Percentiles rank a stretch among this genome's conserved stretches.
Evolutionary conservation across 2,888 invertebrate species (phyloP).

Genomic region (Thysanoteuthis rhombus): DNA sequence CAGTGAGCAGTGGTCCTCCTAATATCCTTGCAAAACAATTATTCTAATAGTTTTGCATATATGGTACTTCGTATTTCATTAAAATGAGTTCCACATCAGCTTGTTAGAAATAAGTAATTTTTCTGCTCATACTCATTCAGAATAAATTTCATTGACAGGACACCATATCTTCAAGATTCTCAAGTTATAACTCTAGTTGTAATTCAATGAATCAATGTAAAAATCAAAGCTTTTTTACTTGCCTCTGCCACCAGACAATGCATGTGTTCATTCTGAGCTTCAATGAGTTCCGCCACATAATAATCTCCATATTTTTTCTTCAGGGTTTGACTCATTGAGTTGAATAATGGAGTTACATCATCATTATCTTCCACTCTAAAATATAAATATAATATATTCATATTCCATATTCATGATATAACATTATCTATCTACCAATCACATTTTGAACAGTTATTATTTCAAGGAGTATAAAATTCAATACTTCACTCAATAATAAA

Average conservation of each 20-base stretch:
- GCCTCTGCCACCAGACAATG: conserved; percentile 68
- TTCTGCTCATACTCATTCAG: too few species aligned
- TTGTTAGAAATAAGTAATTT: too few species aligned
- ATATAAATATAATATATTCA: conserved; percentile 28
- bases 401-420: not conserved
- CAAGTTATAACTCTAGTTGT: not conserved
- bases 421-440: not conserved
- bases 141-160: too few species aligned
- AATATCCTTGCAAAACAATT: too few species aligned
- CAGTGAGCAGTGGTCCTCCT: too few species aligned
- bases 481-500: too few species aligned
- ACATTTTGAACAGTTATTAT: too few species aligned
- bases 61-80: too few species aligned
- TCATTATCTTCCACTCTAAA: conserved; percentile 68
- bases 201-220: not conserved
- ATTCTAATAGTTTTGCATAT: too few species aligned
- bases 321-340: conserved; percentile 66
- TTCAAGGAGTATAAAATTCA: too few species aligned
- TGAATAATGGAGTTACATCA: conserved; percentile 68
- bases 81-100: too few species aligned
- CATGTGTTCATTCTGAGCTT: conserved; percentile 67
- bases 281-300: conserved; percentile 68
- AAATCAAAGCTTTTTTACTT: conserved; percentile 27
- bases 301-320: conserved; percentile 66
- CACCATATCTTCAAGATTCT: too few species aligned